Evolutionary conservation across 2,113 vertebrate genomes (phyloP).

Genomic region (Cyprinodon tularosa): DNA sequence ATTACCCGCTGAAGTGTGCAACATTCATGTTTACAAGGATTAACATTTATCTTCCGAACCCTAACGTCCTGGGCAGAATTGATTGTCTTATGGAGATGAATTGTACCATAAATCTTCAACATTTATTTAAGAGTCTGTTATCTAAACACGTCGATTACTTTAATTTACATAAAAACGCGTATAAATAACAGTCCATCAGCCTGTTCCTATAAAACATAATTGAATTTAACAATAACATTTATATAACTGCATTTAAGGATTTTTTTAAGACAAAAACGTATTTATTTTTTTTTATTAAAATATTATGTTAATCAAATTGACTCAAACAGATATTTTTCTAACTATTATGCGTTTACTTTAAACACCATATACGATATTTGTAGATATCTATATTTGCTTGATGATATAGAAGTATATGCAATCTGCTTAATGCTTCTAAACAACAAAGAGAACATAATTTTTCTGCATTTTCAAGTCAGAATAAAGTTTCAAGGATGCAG

Average conservation of each 20-base stretch:
- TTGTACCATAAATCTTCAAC: conserved; percentile 48
- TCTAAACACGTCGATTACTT: conserved; percentile 38
- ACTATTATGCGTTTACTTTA: not conserved
- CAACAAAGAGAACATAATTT: not conserved
- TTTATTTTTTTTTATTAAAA: no score
- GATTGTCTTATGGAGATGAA: not conserved
- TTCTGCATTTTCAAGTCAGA: not conserved
- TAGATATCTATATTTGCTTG: not conserved
- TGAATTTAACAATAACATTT: not conserved
- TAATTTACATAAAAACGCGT: conserved; percentile 59
- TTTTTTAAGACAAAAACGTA: not conserved
- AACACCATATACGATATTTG: not conserved
- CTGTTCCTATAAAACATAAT: not conserved
- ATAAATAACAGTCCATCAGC: conserved; percentile 34
- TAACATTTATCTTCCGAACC: not conserved
- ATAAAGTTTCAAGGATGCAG: not conserved
- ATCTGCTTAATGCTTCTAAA: not conserved
- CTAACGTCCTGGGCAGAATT: not conserved
- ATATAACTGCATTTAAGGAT: not conserved
- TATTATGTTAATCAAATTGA: not conserved
- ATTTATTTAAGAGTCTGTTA: conserved; percentile 41
- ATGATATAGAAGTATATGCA: not conserved
- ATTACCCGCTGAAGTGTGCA: conserved; percentile 51
- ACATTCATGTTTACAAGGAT: conserved; percentile 30
- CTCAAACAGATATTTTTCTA: not conserved